Evolutionary conservation across 2,797 vertebrate genomes (phyloP), one percentile per base, ranked within the genome.

Genomic region (Paedocypris micromegethes): DNA sequence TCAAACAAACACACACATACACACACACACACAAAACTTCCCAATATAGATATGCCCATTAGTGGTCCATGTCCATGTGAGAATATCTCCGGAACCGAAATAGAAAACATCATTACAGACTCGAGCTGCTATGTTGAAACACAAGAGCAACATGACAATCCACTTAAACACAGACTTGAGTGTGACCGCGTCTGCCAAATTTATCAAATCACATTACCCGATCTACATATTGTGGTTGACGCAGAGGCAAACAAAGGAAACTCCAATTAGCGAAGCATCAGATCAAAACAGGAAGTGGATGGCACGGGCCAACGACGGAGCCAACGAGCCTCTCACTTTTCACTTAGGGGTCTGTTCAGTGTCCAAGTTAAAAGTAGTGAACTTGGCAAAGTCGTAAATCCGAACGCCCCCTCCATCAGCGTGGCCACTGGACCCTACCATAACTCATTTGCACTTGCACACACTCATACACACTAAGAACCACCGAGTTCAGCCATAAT

Each of bases 331-430:
- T 3, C 76, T 48, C 50, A 46, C n/a, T 52, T 58, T 47, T 81
- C 74, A 66, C 45, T 72, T 75, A 81, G 83, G 78, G 82, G 85
- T 81, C 85, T 87, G 88, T 85, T 86, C 79, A 78, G 79, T 84
- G 85, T 83, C 83, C 82, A 84, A 87, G 81, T 74, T 79, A 81
- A 23, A 84, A 81, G 81, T 82, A 84, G 86, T 86, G 87, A 86
- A 63, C 85, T 85, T 86, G 86, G 85, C 77, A 86, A 60, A 70
- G 71, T 68, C 71, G 67, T 78, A 77, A 82, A 79, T 77, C 74
- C 50, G 58, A 52, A 73, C 68, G 65, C 68, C 75, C 74, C 70
- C 72, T 79, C 74, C 68, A 74, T 74, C 75, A 77, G 56, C 67
- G 73, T 42, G 42, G 73, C 72, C 68, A 77, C 68, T 70, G 62